These are phyloP conservation scores for Hemicrepidius hirtus DNA, from an alignment of 2,888 invertebrate species.

Conservation along the genomic window DNA sequence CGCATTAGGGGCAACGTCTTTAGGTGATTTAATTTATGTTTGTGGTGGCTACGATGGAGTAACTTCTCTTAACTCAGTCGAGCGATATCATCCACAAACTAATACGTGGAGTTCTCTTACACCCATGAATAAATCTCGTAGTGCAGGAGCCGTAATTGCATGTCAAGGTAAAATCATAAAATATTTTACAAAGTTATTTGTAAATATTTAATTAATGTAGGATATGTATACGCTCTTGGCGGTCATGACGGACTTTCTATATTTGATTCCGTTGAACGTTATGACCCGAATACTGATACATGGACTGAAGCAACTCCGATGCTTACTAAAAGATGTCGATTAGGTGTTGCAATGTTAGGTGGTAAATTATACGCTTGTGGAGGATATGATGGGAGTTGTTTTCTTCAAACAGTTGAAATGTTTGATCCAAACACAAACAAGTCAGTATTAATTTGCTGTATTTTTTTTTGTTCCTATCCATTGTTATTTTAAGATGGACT, in stretches of 20 bases:
- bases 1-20: conserved; percentile 87
- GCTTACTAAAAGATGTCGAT: conserved; percentile 85
- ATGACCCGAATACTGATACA: conserved; percentile 81
- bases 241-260: conserved; percentile 93
- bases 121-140: conserved; percentile 80
- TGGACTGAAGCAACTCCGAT: conserved; percentile 87
- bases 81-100: conserved; percentile 84
- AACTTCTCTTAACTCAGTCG: conserved; percentile 87
- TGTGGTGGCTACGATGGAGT: conserved; percentile 92
- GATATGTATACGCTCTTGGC: conserved; percentile 87
- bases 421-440: conserved; percentile 84
- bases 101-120: conserved; percentile 84
- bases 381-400: conserved; percentile 89
- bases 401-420: conserved; percentile 87
- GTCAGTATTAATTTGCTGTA: conserved; percentile 68
- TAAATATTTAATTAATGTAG: conserved; percentile 66
- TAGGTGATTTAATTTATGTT: conserved; percentile 87
- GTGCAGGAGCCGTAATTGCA: conserved; percentile 71
- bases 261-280: conserved; percentile 90
- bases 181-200: background rate
- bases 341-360: conserved; percentile 87
- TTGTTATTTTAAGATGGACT: conserved; percentile 77
- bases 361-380: conserved; percentile 90
- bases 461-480: background rate
- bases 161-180: conserved; percentile 66